Base-by-base conservation (phyloP, 2,888 invertebrate species). In the Pharmacophagus antenor region DNA sequence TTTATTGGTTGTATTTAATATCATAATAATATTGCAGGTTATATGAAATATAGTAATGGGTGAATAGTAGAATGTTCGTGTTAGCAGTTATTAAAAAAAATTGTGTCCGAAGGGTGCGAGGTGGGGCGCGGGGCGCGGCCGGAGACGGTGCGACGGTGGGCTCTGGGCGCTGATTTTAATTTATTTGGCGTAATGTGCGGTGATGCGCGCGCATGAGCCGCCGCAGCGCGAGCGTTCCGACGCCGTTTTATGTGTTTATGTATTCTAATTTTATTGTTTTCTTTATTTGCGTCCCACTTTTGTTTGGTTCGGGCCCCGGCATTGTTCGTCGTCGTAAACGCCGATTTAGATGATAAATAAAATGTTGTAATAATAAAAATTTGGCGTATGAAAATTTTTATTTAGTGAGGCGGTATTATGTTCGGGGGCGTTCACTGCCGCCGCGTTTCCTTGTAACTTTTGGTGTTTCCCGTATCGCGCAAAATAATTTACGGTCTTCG, bases 201-300 rank as follows among this genome's bases (percentile, higher is more conserved):
- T 44, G 49, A 41, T 15, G 49, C 48, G 49, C 50, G 51, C 82
- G 85, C 86, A 83, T 82, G 86, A 84, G 83, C 75, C 67, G 69
- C 66, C 80, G 77, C 77, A 75, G 66, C 74, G 73, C 75, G 79
- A 81, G 79, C 78, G 78, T 77, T 84, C 87, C 82, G 84, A 82
- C 81, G 80, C 79, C 79, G 83, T 84, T 88, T 88, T 88, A 88
- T 88, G 88, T 88, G 88, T 89, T 88, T 88, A 87, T 88, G 84
- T 89, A 90, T 89, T 90, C 89, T 88, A 89, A 89, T 90, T 90
- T 89, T 89, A 90, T 90, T 90, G 90, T 90, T 87, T 89, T 88
- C 89, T 88, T 90, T 89, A 88, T 90, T 90, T 85, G 89, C 89
- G 90, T 86, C 84, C 89, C 89, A 90, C 90, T 90, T 90, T 89